phyloP scores from a whole-genome alignment of 2,113 vertebrate genomes.

The Columbina picui region DNA sequence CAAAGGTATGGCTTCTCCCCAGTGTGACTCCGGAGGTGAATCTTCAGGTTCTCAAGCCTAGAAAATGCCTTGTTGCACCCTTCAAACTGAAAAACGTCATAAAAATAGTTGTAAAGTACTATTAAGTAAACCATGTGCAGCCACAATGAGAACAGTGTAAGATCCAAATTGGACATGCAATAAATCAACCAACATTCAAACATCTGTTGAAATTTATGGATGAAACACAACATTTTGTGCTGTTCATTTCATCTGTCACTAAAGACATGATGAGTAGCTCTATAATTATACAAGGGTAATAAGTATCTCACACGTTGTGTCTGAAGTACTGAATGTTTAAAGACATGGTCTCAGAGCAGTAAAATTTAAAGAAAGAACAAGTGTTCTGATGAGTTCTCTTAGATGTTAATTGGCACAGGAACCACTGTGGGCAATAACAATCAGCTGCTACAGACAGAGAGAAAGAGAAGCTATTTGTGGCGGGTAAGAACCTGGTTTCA shows the following conservation, averaged over 20 bases:
- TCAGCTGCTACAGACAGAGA: slow-evolving; percentile 24
- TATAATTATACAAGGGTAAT: slow-evolving; percentile 25
- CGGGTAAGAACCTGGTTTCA: not conserved
- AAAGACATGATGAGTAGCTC: slow-evolving; percentile 28
- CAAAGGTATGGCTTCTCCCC: slow-evolving; percentile 98
- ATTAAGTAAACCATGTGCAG: slow-evolving; percentile 55
- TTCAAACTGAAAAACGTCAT: slow-evolving; percentile 86
- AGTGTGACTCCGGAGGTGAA: slow-evolving; percentile 97
- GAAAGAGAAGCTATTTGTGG: slow-evolving; percentile 29
- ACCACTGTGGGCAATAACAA: not conserved
- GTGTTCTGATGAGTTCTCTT: not conserved
- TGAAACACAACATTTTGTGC: slow-evolving; percentile 56
- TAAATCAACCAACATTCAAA: slow-evolving; percentile 72
- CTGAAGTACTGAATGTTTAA: not conserved
- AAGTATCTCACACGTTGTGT: not conserved
- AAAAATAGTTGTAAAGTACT: slow-evolving; percentile 43
- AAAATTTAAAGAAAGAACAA: slow-evolving; percentile 34
- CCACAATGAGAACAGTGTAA: slow-evolving; percentile 67
- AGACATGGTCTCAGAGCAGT: not conserved
- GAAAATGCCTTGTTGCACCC: slow-evolving; percentile 99
- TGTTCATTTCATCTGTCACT: slow-evolving; percentile 54
- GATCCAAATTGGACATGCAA: slow-evolving; percentile 44
- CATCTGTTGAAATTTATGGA: slow-evolving; percentile 69
- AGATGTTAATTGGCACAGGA: not conserved
- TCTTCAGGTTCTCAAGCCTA: slow-evolving; percentile 98